Base-by-base conservation (phyloP, 2,113 vertebrate genomes). In the Cinclus mexicanus region DNA sequence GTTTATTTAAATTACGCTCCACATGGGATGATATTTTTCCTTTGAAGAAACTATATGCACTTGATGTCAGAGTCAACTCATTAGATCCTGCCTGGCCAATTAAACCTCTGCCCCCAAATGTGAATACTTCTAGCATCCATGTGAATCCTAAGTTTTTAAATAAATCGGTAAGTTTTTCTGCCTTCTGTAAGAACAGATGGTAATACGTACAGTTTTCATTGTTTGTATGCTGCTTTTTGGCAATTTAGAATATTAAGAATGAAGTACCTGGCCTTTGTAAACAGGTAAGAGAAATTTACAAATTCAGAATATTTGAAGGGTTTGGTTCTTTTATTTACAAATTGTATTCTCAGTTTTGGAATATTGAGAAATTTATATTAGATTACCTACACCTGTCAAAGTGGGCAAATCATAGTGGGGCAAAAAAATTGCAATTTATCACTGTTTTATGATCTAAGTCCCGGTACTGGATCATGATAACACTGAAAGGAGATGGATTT, bases 21-120 rank as follows among this genome's bases (percentile, higher is more conserved):
- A 99, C 99, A 46, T 99, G 99, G 99, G 99, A 99, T 95, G 99
- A 99, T 23, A 99, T 99, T 97, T 99, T 99, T 93, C 99, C 99
- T 39, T 98, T 99, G 96, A 99, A 99, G 98, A 99, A 99, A 96
- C 98, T 99, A 31, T 99, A 99, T 96, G 98, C 99, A 60, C 98
- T 99, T 95, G 99, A 99, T 94, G 98, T 99, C 60, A 98, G 98
- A 97, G 99, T 99, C 96, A 99, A 99, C 98, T 98, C 98, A 6
- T 70, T 99, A 98, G 99, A 99, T 98, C 98, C 99, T 94, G 99
- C 99, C 67, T 99, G 99, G 99, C 99, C 99, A 78, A 99, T 99
- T 98, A 99, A 99, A 96, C 99, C 99, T 95, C 98, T 99, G 56
- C 99, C 99, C 89, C 99, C 99, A 95, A 99, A 98, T 95, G 98